Evolutionary conservation across 2,797 vertebrate genomes (phyloP).

Genomic region (Sorex maritimensis): DNA sequence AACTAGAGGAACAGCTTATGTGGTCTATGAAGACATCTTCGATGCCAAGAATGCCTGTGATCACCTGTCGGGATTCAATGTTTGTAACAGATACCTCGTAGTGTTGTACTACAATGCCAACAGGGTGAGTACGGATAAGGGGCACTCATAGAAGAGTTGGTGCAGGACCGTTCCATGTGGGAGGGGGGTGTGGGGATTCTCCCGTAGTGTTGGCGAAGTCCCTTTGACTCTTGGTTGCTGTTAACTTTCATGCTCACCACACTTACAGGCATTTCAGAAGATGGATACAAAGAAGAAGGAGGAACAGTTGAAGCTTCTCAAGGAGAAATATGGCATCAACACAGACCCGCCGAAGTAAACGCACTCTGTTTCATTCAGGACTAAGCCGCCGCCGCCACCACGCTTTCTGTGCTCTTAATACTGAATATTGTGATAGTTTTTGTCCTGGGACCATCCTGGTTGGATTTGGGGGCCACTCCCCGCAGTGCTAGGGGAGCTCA

Average conservation of each 20-base stretch:
- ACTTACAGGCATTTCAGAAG: conserved; percentile 98
- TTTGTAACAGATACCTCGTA: conserved; percentile 99
- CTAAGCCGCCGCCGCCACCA: not conserved
- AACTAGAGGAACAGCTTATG: conserved; percentile 97
- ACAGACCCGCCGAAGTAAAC: conserved; percentile 98
- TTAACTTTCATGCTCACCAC: conserved; percentile 33
- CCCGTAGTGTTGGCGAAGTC: not conserved
- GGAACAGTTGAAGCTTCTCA: conserved; percentile 98
- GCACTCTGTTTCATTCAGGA: conserved; percentile 62
- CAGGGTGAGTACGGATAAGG: conserved; percentile 92
- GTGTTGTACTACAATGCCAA: conserved; percentile 99
- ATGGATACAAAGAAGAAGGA: conserved; percentile 99
- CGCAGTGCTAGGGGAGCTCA: no score
- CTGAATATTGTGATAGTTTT: conserved; percentile 11
- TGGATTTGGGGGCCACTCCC: no score
- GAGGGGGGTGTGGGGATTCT: not conserved
- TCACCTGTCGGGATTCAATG: conserved; percentile 98
- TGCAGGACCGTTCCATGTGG: not conserved
- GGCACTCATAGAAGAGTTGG: not conserved
- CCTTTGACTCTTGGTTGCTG: not conserved
- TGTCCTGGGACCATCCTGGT: no score
- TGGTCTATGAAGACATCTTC: conserved; percentile 99
- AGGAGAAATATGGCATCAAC: conserved; percentile 99
- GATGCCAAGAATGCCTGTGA: conserved; percentile 99
- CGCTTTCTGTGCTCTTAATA: conserved; percentile 57